phyloP scores from a whole-genome alignment of 2,113 vertebrate genomes.

The Pholis gunnellus region DNA sequence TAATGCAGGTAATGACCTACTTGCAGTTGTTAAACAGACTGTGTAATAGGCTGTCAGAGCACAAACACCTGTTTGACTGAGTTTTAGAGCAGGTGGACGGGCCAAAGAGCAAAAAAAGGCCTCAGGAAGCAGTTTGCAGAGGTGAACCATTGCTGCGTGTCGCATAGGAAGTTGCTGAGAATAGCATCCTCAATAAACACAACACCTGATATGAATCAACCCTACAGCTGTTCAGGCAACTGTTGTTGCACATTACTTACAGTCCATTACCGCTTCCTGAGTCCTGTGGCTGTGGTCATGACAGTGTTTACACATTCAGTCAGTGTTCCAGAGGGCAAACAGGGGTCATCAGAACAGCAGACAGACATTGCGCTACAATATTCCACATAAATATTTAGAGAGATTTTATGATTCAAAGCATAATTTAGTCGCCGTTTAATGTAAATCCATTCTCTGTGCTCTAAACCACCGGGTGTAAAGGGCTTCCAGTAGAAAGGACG shows the following conservation, averaged over 20 bases:
- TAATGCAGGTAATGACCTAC: slow-evolving; percentile 56
- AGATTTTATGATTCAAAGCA: neutral
- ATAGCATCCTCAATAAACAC: slow-evolving; percentile 46
- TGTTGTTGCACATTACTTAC: slow-evolving; percentile 58
- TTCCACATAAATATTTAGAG: slow-evolving; percentile 13
- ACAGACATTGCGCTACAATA: neutral
- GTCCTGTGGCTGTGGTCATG: slow-evolving; percentile 50
- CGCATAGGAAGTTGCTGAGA: slow-evolving; percentile 31
- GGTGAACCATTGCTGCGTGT: slow-evolving; percentile 3
- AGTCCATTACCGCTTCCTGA: slow-evolving; percentile 64
- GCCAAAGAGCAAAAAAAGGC: slow-evolving; percentile 62
- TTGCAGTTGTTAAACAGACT: slow-evolving; percentile 57
- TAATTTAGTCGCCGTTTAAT: neutral
- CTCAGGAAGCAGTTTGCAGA: slow-evolving; percentile 42
- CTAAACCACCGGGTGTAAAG: neutral
- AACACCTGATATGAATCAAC: slow-evolving; percentile 62
- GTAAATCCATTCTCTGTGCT: neutral
- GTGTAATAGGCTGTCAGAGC: slow-evolving; percentile 21
- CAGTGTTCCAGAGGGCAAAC: slow-evolving; percentile 16
- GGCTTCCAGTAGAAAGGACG: neutral
- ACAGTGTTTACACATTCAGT: slow-evolving; percentile 31
- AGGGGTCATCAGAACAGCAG: neutral
- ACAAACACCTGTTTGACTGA: slow-evolving; percentile 75
- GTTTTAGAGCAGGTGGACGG: slow-evolving; percentile 74
- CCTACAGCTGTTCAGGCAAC: slow-evolving; percentile 70